These are phyloP conservation scores for Anser cygnoides DNA, from an alignment of 2,113 vertebrate genomes.

Conservation along the genomic window DNA sequence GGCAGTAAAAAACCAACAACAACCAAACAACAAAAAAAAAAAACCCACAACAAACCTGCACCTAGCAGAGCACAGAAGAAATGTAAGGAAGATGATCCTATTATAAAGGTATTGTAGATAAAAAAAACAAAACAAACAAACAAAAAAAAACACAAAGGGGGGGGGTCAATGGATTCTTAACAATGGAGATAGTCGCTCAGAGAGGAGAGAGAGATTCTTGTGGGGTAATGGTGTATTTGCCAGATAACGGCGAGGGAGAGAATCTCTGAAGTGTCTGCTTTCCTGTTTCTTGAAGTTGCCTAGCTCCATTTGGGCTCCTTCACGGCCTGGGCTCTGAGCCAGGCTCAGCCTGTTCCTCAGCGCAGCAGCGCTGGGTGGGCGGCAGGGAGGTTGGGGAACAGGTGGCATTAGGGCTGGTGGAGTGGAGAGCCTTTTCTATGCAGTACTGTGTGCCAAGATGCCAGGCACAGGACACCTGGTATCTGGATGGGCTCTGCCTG, in stretches of 20 bases:
- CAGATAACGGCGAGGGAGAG: neutral
- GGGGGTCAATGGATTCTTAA: neutral
- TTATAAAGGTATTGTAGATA: neutral
- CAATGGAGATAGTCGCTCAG: neutral
- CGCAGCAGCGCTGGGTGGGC: neutral
- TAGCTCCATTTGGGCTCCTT: slow-evolving; percentile 13
- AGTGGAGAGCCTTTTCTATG: neutral
- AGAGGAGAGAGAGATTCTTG: neutral
- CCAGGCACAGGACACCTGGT: neutral
- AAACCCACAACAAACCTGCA: neutral
- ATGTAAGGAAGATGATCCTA: neutral
- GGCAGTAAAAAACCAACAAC: neutral
- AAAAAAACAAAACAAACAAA: too few relatives aligned
- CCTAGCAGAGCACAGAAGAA: neutral
- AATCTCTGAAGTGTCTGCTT: neutral
- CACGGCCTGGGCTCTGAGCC: neutral
- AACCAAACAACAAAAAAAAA: neutral
- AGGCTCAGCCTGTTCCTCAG: slow-evolving; percentile 39
- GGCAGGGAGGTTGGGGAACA: neutral
- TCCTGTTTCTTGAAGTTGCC: neutral
- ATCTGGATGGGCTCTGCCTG: slow-evolving; percentile 8
- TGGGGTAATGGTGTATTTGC: neutral
- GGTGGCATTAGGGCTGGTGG: neutral
- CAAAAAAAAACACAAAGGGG: neutral
- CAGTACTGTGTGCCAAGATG: neutral